These are phyloP conservation scores for Corythucha ciliata DNA, from an alignment of 2,888 invertebrate genomes.

Conservation along the genomic window DNA sequence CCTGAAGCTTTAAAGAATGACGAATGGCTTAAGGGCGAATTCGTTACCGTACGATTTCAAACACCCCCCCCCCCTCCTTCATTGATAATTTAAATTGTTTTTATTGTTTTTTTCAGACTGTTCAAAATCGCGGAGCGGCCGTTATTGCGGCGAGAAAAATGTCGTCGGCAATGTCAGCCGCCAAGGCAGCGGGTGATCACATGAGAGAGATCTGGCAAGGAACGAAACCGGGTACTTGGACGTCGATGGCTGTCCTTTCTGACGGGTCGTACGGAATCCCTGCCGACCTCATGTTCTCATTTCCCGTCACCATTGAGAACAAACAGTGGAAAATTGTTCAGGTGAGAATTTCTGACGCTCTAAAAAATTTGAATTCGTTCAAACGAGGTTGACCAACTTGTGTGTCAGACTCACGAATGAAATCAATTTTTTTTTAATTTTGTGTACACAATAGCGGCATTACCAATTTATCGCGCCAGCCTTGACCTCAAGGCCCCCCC, in stretches of 20 bases:
- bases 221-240: constrained; percentile 62
- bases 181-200: constrained; percentile 96
- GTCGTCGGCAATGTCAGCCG: constrained; percentile 98
- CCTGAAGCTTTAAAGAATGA: constrained; percentile 69
- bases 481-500: no score
- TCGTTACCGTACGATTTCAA: constrained; percentile 52
- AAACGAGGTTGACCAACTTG: no score
- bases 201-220: constrained; percentile 95
- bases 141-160: constrained; percentile 95
- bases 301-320: constrained; percentile 76
- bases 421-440: no score
- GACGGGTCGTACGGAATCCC: constrained; percentile 92
- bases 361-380: no score
- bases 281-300: constrained; percentile 86
- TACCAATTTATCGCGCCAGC: no score
- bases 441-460: no score
- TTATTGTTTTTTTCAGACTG: constrained; percentile 49
- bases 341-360: constrained; percentile 40
- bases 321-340: constrained; percentile 81
- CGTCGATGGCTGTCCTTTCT: constrained; percentile 94
- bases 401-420: no score
- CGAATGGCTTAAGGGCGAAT: constrained; percentile 66
- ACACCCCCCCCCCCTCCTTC: background rate
- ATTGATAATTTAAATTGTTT: background rate
- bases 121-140: constrained; percentile 94